Evolutionary conservation across 2,113 vertebrate genomes (phyloP), one percentile per base, ranked within the genome.

Genomic region (Hucho hucho): DNA sequence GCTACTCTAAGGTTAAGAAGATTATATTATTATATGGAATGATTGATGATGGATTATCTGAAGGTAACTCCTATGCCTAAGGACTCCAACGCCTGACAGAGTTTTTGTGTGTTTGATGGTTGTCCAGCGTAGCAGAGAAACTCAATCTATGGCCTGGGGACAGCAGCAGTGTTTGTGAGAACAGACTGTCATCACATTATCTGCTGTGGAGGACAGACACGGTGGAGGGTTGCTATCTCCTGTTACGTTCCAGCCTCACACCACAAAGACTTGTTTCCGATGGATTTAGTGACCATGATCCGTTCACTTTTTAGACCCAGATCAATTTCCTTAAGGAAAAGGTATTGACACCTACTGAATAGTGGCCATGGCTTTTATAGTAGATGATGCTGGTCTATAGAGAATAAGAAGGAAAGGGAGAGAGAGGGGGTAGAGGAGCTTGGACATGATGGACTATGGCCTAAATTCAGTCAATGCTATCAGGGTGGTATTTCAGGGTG

Each of bases 111-210:
- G 61, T 49, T 22, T 66, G 28, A 18, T 64, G 74, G 71, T 29
- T 64, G 68, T 79, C 72, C 65, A 14, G 66, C 70, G 83, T 84
- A 72, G 73, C 69, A 72, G 20, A 83, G 91, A 87, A 90, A 92
- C 86, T 80, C 67, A 77, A 91, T 43, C 37, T 43, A 43, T 43
- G 37, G 86, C 87, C 32, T 67, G 78, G 81, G 20, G n/a, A 32
- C 49, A 6, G 20, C 37, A 43, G 37, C 68, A 68, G 76, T 43
- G n/a, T 69, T 63, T 79, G 81, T 81, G 79, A 71, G 4, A 53
- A 14, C 49, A 66, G 63, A 76, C 47, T 91, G 87, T 92, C 90
- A 90, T 74, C 89, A 77, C 79, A 73, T 86, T 84, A 64, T 59
- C 37, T 80, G 81, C 3, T 56, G 22, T 70, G 84, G 76, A 26